A percentile compares a stretch with the other conserved stretches of the same genome.
phyloP scores from a whole-genome alignment of 1,140 invertebrate species.

The Thalassaphorura encarpata region DNA sequence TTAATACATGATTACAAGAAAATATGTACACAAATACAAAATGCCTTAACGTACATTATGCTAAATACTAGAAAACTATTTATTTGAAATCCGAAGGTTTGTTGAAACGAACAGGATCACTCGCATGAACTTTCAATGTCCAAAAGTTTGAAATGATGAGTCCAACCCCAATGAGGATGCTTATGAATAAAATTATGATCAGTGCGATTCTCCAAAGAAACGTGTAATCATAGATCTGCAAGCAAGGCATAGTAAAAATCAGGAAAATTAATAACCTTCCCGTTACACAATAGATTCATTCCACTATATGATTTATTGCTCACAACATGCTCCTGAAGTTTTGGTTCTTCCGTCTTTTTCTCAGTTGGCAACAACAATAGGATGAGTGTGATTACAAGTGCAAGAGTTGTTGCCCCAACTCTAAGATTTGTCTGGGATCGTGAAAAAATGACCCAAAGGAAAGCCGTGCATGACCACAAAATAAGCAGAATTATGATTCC shows the following conservation, averaged over 20 bases:
- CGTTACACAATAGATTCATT: neutral
- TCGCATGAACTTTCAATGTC: constrained; percentile 22
- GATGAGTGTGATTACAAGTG: constrained; percentile 7
- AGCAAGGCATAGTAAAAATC: neutral
- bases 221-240: constrained; percentile 23
- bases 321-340: neutral
- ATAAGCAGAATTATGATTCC: constrained; percentile 20
- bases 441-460: constrained; percentile 20
- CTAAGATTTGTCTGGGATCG: constrained; percentile 9
- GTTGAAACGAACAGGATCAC: neutral
- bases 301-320: neutral
- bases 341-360: neutral
- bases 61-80: no score
- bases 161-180: constrained; percentile 2
- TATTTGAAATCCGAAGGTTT: no score
- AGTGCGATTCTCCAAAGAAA: constrained; percentile 22
- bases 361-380: constrained; percentile 20
- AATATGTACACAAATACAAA: no score
- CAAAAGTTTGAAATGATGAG: constrained; percentile 13
- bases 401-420: constrained; percentile 1
- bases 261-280: neutral
- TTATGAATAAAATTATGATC: constrained; percentile 12
- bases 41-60: no score
- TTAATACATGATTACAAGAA: no score
- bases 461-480: constrained; percentile 15